phyloP scores from a whole-genome alignment of 2,888 invertebrate species.

The Theodoxus fluviatilis region DNA sequence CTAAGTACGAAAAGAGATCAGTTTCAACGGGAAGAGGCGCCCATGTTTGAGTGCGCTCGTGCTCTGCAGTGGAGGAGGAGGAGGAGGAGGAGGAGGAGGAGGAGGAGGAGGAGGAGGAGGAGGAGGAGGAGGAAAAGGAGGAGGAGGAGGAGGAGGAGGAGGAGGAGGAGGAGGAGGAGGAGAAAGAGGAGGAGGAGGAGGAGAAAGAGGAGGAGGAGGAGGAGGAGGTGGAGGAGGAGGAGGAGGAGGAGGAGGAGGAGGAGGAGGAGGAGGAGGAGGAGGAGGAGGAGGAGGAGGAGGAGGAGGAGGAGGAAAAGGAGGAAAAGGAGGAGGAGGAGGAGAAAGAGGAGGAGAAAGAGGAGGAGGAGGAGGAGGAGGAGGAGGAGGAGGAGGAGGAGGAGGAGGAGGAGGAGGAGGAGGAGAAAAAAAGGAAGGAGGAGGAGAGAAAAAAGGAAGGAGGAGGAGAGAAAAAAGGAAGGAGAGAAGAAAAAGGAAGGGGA shows the following conservation, averaged over 20 bases:
- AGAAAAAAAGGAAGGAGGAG: background rate
- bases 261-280: background rate
- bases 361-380: background rate
- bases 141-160: too few relatives aligned
- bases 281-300: background rate
- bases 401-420: background rate
- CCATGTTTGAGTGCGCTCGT: too few relatives aligned
- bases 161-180: constrained; percentile 6
- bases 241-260: background rate
- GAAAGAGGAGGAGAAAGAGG: background rate
- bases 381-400: background rate
- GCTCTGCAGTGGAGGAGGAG: background rate
- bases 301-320: background rate
- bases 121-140: constrained; percentile 4
- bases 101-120: background rate
- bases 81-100: background rate
- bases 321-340: background rate
- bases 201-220: background rate
- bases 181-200: background rate
- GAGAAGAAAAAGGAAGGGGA: too few relatives aligned
- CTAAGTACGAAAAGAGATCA: too few relatives aligned
- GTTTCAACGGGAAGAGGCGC: too few relatives aligned
- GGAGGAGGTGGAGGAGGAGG: background rate
- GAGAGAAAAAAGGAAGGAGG: background rate
- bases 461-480: too few relatives aligned